These are phyloP conservation scores for Hoplostethus atlanticus DNA, from an alignment of 2,797 vertebrate species.

Conservation along the genomic window DNA sequence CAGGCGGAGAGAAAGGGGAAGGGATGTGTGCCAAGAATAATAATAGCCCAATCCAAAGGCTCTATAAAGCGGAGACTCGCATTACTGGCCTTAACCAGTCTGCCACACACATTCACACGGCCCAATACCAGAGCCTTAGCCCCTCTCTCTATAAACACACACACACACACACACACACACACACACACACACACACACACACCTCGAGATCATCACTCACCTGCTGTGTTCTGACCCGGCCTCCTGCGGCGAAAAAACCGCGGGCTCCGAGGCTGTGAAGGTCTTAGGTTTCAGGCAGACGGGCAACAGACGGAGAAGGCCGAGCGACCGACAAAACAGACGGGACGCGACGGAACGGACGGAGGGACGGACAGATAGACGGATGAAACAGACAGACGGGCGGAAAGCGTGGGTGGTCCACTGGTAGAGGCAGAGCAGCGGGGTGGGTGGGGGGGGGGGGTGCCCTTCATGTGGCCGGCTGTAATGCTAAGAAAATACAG, in stretches of 20 bases:
- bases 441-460: conserved; percentile 1
- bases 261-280: conserved; percentile 50
- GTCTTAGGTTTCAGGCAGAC: conserved; percentile 54
- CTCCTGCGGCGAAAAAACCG: conserved; percentile 45
- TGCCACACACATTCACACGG: conserved; percentile 58
- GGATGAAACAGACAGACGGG: conserved; percentile 36
- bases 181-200: conserved; percentile 25
- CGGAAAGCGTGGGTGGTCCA: conserved; percentile 60
- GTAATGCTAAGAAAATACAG: conserved; percentile 68
- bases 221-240: conserved; percentile 73
- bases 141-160: conserved; percentile 24
- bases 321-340: neutral
- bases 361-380: conserved; percentile 35
- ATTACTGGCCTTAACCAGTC: conserved; percentile 69
- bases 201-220: conserved; percentile 54
- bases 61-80: conserved; percentile 50
- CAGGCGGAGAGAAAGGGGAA: conserved; percentile 47
- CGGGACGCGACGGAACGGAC: neutral
- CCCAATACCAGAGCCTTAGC: conserved; percentile 17
- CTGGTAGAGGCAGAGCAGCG: conserved; percentile 28
- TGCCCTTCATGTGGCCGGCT: conserved; percentile 60
- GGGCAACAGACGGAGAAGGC: conserved; percentile 31
- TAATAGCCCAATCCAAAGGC: conserved; percentile 79
- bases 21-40: conserved; percentile 84
- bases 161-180: neutral